phyloP scores from a whole-genome alignment of 2,113 vertebrate genomes.

The Calonectris borealis region DNA sequence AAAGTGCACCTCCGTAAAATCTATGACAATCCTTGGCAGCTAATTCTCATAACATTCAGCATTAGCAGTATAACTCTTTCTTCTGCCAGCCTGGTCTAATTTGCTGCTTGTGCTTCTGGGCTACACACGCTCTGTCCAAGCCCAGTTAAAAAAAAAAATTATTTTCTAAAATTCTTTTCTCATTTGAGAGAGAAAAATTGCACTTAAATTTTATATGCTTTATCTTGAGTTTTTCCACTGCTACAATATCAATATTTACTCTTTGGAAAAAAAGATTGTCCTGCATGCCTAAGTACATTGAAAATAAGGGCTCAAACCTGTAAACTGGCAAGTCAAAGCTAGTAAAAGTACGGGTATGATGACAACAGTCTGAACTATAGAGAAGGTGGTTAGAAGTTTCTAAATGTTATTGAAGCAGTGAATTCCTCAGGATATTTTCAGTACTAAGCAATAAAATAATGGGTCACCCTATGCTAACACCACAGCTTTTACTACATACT shows the following conservation, averaged over 20 bases:
- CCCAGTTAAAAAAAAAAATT: background rate
- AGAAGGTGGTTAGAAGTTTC: background rate
- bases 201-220: background rate
- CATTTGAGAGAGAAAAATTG: background rate
- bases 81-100: background rate
- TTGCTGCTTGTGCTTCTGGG: background rate
- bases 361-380: background rate
- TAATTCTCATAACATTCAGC: background rate
- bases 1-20: background rate
- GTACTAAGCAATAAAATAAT: background rate
- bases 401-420: background rate
- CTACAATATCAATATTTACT: background rate
- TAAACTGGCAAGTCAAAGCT: accelerated
- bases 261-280: background rate
- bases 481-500: background rate
- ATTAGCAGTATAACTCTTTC: background rate
- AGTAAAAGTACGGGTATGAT: accelerated
- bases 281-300: background rate
- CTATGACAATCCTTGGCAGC: background rate
- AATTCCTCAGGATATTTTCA: background rate
- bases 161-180: background rate
- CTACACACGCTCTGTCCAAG: background rate
- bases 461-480: background rate
- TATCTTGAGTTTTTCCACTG: background rate
- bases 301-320: background rate